Base-by-base conservation (phyloP, 2,888 invertebrate species). In the Polydrusus pterygomalis region DNA sequence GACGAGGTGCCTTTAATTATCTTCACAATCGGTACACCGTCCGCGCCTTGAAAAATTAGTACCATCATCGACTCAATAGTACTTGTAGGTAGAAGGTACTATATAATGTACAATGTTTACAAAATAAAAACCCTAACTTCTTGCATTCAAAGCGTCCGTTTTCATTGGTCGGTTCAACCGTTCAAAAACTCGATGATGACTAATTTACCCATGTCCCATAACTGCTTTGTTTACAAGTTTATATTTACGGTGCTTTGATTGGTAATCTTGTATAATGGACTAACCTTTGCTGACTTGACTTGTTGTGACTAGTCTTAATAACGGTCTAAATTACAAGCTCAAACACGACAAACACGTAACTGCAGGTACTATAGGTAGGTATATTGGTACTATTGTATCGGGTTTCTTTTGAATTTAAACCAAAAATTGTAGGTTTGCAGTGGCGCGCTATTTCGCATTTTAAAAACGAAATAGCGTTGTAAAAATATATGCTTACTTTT, bases 211-310 rank as follows among this genome's bases (percentile, higher is more conserved):
- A 18, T 30, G 54, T 7, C 25, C 38, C 38, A 54, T 51, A 54
- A 65, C 45, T 34, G 54, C 38, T 67, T 54, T 67, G 54, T 67
- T 67, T 58, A 58, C 18, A 60, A 60, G 58, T 38, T 38, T 51
- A 56, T 5, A 25, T 38, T 54, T 68, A 68, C 56, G 49, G 68
- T 47, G 38, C 25, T 25, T 40, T 56, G 11, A 18, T 68, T 18
- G 49, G 17, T 47, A 47, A 47, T 47, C 17, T 51, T 51, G n/a
- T 34, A 3, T 58, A 38, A 34, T 58, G 34, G 34, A 17, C 58
- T 58, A 34, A 30, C 56, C 13, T 34, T 34, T 34, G 54, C 38
- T 38, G 15, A 7, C 5, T 17, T 38, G 38, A 60, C 58, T 60
- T 60, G 58, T 60, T 60, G 17, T 38, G 58, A 60, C 58, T 60